Evolutionary conservation across 2,888 invertebrate genomes (phyloP).

Genomic region (Callosobruchus maculatus): DNA sequence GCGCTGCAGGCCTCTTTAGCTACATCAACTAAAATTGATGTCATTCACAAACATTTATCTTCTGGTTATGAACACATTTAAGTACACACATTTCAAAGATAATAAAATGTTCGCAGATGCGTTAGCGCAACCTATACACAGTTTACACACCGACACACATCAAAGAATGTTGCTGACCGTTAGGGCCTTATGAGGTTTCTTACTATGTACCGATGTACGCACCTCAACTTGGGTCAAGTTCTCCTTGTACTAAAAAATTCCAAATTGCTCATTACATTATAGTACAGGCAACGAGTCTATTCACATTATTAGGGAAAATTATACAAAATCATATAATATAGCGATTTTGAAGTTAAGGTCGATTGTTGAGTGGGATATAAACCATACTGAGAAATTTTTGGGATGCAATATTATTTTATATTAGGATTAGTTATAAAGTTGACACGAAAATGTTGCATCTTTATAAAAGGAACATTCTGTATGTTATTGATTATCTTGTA

Average conservation of each 20-base stretch:
- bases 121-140: background rate
- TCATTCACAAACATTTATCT: background rate
- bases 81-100: background rate
- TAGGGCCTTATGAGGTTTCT: slow-evolving; percentile 23
- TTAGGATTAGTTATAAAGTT: too few species aligned
- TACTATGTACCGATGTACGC: background rate
- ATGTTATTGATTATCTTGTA: too few species aligned
- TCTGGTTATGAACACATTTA: background rate
- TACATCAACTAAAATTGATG: background rate
- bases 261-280: background rate
- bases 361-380: too few species aligned
- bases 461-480: too few species aligned
- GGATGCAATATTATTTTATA: too few species aligned
- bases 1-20: background rate
- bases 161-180: slow-evolving; percentile 24
- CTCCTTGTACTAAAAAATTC: background rate
- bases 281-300: background rate
- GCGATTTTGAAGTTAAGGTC: too few species aligned
- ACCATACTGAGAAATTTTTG: too few species aligned
- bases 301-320: background rate
- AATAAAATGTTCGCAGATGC: background rate
- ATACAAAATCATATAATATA: too few species aligned
- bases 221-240: background rate
- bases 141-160: slow-evolving; percentile 6
- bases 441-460: too few species aligned